Evolutionary conservation across 2,113 vertebrate genomes (phyloP).

Genomic region (Urocynchramus pylzowi): DNA sequence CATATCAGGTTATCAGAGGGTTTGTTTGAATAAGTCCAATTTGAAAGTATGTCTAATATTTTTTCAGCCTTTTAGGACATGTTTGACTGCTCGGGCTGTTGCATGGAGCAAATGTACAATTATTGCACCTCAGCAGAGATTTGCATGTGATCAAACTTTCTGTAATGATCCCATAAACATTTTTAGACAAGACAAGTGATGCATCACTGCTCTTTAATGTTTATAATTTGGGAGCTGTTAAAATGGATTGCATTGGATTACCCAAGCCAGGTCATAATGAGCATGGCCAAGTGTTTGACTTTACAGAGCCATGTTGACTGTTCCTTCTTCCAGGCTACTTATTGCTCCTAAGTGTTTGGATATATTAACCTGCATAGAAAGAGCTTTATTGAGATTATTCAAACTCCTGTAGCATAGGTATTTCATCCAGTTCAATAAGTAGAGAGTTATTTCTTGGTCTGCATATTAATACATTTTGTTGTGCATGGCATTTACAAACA

Average conservation of each 20-base stretch:
- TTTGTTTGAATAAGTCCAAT: neutral
- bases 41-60: neutral
- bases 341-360: neutral
- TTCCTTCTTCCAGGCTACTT: neutral
- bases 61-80: neutral
- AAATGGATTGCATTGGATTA: neutral
- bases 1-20: neutral
- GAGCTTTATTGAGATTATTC: neutral
- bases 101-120: neutral
- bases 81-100: neutral
- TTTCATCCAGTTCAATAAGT: neutral
- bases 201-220: neutral
- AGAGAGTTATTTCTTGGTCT: neutral
- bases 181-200: neutral
- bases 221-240: neutral
- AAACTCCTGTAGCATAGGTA: neutral
- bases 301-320: neutral
- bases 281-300: accelerated
- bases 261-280: neutral
- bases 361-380: neutral
- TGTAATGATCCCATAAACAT: neutral
- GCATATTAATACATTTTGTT: neutral
- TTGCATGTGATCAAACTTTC: neutral
- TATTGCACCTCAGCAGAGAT: neutral
- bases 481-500: neutral